A percentile compares a stretch with the other conserved stretches of the same genome.
phyloP scores from a whole-genome alignment of 92 coral and sea anemone species.

The Palythoa caribaeorum region DNA sequence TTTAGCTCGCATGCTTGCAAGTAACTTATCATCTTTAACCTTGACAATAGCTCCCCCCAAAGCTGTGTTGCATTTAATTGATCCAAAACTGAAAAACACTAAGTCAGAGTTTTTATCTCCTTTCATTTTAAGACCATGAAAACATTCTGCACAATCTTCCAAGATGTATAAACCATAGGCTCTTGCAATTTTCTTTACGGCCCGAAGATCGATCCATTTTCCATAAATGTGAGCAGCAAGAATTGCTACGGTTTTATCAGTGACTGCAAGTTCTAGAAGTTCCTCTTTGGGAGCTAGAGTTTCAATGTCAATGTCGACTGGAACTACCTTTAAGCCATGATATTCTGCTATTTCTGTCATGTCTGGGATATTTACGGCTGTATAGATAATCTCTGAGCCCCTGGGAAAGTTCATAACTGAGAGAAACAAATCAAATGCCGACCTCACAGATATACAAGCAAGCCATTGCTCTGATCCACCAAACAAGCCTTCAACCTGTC shows the following conservation, averaged over 20 bases:
- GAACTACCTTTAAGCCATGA: conserved; percentile 81
- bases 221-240: conserved; percentile 95
- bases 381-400: conserved; percentile 92
- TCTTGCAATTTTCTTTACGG: conserved; percentile 72
- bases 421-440: conserved; percentile 88
- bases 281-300: conserved; percentile 91
- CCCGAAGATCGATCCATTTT: conserved; percentile 88
- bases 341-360: conserved; percentile 82
- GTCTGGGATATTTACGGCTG: conserved; percentile 95
- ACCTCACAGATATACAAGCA: conserved; percentile 86
- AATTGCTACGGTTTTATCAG: conserved; percentile 89
- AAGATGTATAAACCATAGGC: conserved; percentile 76
- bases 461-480: conserved; percentile 85
- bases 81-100: conserved; percentile 92
- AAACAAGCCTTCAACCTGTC: conserved; percentile 78
- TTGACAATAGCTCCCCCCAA: conserved; percentile 89
- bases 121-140: conserved; percentile 83
- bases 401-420: conserved; percentile 82
- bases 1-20: conserved; percentile 82
- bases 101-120: conserved; percentile 85
- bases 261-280: conserved; percentile 83
- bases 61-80: conserved; percentile 89
- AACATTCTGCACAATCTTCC: conserved; percentile 98
- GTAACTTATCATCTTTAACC: conserved; percentile 71
- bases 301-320: conserved; percentile 91